phyloP scores from a whole-genome alignment of 2,888 invertebrate genomes.

The Philereme vetulata region DNA sequence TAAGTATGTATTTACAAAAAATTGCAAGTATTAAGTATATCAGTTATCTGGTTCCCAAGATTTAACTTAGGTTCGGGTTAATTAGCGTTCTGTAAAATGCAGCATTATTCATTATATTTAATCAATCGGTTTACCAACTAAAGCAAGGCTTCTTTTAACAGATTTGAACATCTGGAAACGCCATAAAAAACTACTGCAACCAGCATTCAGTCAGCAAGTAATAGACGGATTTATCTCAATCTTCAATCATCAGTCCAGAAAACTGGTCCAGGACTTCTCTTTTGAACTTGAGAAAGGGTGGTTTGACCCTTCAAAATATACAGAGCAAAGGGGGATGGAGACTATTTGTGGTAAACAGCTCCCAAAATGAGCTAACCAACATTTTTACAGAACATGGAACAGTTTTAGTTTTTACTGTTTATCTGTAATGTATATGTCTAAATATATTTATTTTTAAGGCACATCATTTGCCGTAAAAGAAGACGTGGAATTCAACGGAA shows the following conservation, averaged over 20 bases:
- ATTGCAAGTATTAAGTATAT: no score
- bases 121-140: neutral
- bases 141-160: neutral
- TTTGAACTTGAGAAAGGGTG: constrained; percentile 36
- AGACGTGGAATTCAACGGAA: constrained; percentile 34
- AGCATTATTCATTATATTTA: no score
- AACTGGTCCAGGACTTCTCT: constrained; percentile 39
- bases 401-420: no score
- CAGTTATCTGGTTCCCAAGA: no score
- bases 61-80: no score
- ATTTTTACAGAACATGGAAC: no score
- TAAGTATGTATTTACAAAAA: no score
- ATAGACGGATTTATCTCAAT: constrained; percentile 45
- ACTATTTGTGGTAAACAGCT: constrained; percentile 49
- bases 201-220: constrained; percentile 51
- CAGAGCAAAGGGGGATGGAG: constrained; percentile 44
- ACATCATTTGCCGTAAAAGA: constrained; percentile 18
- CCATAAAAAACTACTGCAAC: constrained; percentile 49
- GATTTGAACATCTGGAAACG: constrained; percentile 42
- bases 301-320: constrained; percentile 42
- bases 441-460: neutral
- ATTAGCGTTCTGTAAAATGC: no score
- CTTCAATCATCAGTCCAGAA: constrained; percentile 46
- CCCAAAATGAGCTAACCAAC: neutral
- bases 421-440: no score